Evolutionary conservation across 1,140 invertebrate species (phyloP), one percentile per base, ranked within the genome.

Genomic region (Ditylenchus dipsaci): DNA sequence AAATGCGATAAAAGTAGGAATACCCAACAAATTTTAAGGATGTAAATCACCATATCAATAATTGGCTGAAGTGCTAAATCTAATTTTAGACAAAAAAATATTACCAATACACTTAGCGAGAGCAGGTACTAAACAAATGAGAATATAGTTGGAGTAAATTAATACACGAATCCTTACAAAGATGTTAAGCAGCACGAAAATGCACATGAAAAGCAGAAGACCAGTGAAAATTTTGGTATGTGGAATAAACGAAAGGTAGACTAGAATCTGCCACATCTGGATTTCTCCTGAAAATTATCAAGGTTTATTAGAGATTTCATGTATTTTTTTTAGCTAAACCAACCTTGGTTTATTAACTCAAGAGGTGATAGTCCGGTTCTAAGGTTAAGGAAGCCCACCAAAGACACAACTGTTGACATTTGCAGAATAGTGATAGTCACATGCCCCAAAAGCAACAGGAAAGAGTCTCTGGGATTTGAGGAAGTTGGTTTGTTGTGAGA

Each of bases 201-300:
- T 72, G 27, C 23, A 73, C 23, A 78, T 47, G 27, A 80, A 63
- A n/a, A 82, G 65, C 15, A 81, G 43, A 8, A 76, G 42, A 17
- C 73, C 79, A 3, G 75, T 71, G 64, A 81, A 76, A 30, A 82
- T 38, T 69, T 79, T 82, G 1, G 70, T 67, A 45, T 69, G 29
- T 21, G 73, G 72, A 56, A 82, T 49, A 69, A 72, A 78, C 17
- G 72, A 73, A 17, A 82, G 60, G 63, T 82, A 81, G 11, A 74
- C 69, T 17, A 82, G 65, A 42, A 81, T 60, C 30, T 83, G 80
- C 65, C 77, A 78, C 72, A 82, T 76, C 53, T 82, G 77, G 27
- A 65, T 56, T 33, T 75, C 74, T 45, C 73, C 73, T 65, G 19
- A 58, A 68, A 59, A 67, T 1, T 68, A 69, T 29, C 30, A 68